Conservation (phyloP, 1,140 invertebrate species). For the Drosophila kurseongensis region DNA sequence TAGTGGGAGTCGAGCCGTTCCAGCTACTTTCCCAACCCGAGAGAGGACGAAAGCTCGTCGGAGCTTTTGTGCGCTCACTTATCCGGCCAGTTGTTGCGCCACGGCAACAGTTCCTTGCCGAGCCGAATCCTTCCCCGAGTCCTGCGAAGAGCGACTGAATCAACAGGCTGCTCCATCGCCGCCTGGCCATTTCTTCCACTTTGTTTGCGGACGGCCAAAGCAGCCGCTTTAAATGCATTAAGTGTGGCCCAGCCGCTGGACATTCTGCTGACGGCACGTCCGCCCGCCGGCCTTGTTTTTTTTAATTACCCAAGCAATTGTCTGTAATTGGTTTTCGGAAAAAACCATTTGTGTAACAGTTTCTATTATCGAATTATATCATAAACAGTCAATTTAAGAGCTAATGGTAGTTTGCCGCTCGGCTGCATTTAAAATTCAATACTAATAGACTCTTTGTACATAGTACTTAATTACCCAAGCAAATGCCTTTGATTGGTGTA, state of each 20-base stretch:
- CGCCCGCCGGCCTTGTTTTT: constrained; percentile 15
- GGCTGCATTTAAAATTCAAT: neutral
- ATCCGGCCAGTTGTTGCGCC: constrained; percentile 75
- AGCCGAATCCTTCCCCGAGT: constrained; percentile 14
- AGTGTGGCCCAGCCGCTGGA: constrained; percentile 38
- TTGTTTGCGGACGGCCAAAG: constrained; percentile 40
- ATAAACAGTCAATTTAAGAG: constrained; percentile 21
- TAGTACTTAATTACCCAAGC: neutral
- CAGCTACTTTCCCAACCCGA: constrained; percentile 31
- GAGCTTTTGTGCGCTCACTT: constrained; percentile 61
- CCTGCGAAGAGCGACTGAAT: constrained; percentile 33
- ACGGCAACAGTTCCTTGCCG: constrained; percentile 69
- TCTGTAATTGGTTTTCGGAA: constrained; percentile 18
- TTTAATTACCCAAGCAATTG: constrained; percentile 33
- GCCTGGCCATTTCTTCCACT: constrained; percentile 6
- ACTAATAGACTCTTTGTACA: neutral
- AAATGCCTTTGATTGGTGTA: neutral
- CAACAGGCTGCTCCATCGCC: constrained; percentile 59
- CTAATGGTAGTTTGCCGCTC: neutral
- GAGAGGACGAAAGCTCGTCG: constrained; percentile 57
- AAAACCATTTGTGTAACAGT: constrained; percentile 22
- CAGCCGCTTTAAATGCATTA: constrained; percentile 76
- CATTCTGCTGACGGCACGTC: constrained; percentile 34
- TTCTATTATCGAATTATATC: constrained; percentile 11
- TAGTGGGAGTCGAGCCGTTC: constrained; percentile 61